phyloP scores from a whole-genome alignment of 1,140 invertebrate genomes.

The Cataglyphis hispanica region DNA sequence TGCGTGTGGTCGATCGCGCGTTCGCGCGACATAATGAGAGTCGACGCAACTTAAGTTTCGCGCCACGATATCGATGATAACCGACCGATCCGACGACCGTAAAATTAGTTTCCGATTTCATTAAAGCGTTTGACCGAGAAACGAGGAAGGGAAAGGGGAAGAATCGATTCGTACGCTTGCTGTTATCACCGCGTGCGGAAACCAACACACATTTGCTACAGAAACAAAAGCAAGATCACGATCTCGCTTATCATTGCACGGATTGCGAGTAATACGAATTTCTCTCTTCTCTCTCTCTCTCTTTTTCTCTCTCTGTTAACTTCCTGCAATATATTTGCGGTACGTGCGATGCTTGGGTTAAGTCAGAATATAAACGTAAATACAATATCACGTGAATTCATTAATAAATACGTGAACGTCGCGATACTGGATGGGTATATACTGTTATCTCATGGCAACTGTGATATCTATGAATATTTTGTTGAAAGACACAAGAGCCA shows the following conservation, averaged over 20 bases:
- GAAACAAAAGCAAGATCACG: conserved; percentile 37
- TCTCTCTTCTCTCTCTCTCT: not conserved
- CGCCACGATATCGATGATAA: conserved; percentile 40
- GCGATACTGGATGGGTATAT: not conserved
- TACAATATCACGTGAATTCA: not conserved
- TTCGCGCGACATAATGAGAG: conserved; percentile 23
- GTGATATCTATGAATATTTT: conserved; percentile 1
- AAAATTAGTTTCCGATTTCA: conserved; percentile 62
- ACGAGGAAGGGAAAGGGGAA: not conserved
- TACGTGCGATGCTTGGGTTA: conserved; percentile 23
- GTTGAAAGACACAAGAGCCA: not conserved
- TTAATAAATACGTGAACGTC: conserved; percentile 31
- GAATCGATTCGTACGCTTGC: not conserved
- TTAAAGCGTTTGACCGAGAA: conserved; percentile 20
- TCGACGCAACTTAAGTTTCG: conserved; percentile 37
- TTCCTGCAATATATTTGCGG: conserved; percentile 51
- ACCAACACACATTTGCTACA: not conserved
- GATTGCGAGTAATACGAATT: not conserved
- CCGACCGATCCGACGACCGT: conserved; percentile 26
- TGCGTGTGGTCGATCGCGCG: not conserved
- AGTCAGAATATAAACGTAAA: conserved; percentile 47
- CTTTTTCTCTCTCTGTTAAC: not conserved
- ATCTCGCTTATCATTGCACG: conserved; percentile 18
- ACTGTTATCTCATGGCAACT: conserved; percentile 23
- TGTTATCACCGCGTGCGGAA: not conserved